These are phyloP conservation scores for Adelosebastes latens DNA, from an alignment of 2,797 vertebrate species.

Conservation along the genomic window DNA sequence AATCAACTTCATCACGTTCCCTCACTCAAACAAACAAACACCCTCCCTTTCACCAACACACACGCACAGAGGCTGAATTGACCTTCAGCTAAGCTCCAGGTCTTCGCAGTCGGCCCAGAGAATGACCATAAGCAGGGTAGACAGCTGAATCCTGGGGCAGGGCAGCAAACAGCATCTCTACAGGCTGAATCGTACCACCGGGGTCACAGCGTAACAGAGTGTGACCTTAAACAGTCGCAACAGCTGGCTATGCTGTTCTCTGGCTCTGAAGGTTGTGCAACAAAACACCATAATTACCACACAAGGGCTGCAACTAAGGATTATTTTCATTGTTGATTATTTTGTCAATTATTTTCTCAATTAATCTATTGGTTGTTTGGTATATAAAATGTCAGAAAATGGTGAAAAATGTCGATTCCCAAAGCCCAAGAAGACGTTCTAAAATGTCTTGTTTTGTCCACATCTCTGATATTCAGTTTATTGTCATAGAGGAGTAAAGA, in stretches of 20 bases:
- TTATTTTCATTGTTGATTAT: neutral
- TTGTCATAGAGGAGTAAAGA: too few relatives aligned
- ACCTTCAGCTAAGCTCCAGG: constrained; percentile 60
- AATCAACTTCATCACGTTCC: constrained; percentile 25
- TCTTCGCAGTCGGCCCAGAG: constrained; percentile 47
- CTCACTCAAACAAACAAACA: neutral
- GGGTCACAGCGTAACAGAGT: constrained; percentile 45
- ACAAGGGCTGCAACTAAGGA: neutral
- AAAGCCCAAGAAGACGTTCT: too few relatives aligned
- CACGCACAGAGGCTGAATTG: constrained; percentile 13
- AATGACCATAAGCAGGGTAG: constrained; percentile 65
- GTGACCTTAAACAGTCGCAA: constrained; percentile 55
- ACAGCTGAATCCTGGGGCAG: constrained; percentile 64
- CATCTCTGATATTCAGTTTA: too few relatives aligned
- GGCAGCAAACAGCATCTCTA: constrained; percentile 38
- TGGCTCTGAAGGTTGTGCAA: neutral
- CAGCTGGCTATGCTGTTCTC: constrained; percentile 27
- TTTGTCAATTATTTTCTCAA: neutral
- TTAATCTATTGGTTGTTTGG: neutral
- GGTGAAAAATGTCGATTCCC: neutral
- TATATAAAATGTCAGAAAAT: too few relatives aligned
- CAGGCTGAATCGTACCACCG: constrained; percentile 46
- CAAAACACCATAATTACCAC: neutral
- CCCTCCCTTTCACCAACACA: neutral
- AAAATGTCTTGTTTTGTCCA: too few relatives aligned